Conservation (phyloP, 2,113 vertebrate species). For the Delphinapterus leucas region DNA sequence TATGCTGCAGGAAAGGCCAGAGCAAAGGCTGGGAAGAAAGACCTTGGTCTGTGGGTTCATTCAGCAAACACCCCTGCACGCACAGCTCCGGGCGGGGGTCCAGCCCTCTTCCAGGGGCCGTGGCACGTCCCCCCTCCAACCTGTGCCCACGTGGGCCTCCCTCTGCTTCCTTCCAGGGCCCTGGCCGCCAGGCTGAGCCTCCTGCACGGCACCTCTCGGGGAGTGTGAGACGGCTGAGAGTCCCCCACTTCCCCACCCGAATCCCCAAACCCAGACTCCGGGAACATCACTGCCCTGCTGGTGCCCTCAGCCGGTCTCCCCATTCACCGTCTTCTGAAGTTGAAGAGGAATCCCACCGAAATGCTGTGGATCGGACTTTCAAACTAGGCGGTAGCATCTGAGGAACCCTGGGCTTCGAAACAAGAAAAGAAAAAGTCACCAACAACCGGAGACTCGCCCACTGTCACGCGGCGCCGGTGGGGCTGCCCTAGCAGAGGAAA, state of each 20-base stretch:
- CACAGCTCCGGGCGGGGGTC: background rate
- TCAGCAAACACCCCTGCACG: background rate
- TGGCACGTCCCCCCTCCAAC: background rate
- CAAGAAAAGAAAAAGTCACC: slow-evolving; percentile 34
- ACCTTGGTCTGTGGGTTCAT: background rate
- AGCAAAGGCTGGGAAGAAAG: background rate
- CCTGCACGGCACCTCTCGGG: slow-evolving; percentile 68
- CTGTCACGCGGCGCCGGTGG: fast-evolving
- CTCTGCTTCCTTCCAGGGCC: slow-evolving; percentile 82
- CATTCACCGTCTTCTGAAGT: slow-evolving; percentile 65
- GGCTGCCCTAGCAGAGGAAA: fast-evolving
- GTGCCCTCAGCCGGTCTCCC: slow-evolving; percentile 86
- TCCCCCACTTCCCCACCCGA: slow-evolving; percentile 80
- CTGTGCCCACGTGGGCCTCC: background rate
- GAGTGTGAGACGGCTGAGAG: slow-evolving; percentile 78
- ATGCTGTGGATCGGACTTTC: background rate
- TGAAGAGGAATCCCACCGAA: background rate
- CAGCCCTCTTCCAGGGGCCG: background rate
- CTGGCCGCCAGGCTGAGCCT: slow-evolving; percentile 84
- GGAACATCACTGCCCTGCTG: slow-evolving; percentile 83
- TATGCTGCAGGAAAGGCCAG: background rate
- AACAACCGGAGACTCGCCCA: fast-evolving
- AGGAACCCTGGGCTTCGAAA: background rate
- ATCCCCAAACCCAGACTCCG: slow-evolving; percentile 82
- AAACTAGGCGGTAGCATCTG: background rate